These are phyloP conservation scores for Solea senegalensis DNA, from an alignment of 2,113 vertebrate genomes.

Conservation along the genomic window DNA sequence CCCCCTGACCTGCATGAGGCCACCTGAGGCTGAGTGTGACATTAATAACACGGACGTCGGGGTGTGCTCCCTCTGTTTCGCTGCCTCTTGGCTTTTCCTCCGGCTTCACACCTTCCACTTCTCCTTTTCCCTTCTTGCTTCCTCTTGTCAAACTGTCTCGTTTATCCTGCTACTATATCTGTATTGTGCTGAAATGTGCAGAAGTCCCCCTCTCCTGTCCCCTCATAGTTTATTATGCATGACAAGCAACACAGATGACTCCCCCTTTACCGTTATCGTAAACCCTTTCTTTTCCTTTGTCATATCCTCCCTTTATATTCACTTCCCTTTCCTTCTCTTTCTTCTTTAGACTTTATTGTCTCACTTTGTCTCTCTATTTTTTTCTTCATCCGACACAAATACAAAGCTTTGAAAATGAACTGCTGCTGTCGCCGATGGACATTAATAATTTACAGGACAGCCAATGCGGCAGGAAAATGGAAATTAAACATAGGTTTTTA, in stretches of 20 bases:
- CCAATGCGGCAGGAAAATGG: conserved; percentile 61
- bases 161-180: background rate
- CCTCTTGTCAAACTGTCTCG: background rate
- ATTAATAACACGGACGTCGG: conserved; percentile 47
- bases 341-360: conserved; percentile 19
- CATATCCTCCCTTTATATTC: background rate
- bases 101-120: background rate
- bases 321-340: background rate
- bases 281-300: background rate
- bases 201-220: conserved; percentile 20
- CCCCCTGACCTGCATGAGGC: conserved; percentile 48
- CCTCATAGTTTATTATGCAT: conserved; percentile 38
- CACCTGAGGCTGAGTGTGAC: conserved; percentile 52
- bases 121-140: background rate
- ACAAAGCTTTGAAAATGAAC: conserved; percentile 55
- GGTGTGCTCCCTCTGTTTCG: conserved; percentile 31
- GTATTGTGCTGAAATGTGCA: conserved; percentile 19
- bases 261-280: conserved; percentile 8
- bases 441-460: conserved; percentile 74
- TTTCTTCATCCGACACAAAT: conserved; percentile 42
- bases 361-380: conserved; percentile 24
- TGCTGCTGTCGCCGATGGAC: conserved; percentile 37
- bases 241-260: conserved; percentile 34
- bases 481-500: conserved; percentile 78
- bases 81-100: conserved; percentile 22